Evolutionary conservation across 1,140 invertebrate genomes (phyloP), one percentile per base, ranked within the genome.

Genomic region (Lordiphosa collinella): DNA sequence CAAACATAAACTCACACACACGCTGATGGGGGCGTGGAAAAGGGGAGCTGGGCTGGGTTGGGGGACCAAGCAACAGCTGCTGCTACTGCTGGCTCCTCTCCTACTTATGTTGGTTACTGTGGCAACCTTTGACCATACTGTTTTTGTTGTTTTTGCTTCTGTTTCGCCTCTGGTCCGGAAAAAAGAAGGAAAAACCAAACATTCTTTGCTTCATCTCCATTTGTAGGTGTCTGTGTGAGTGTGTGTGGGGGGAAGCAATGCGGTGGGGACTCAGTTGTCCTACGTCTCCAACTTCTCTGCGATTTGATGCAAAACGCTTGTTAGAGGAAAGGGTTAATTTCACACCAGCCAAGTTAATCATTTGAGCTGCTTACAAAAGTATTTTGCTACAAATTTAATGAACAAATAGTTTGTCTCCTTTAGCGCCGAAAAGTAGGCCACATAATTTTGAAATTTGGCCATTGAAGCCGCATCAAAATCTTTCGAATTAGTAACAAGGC

Each of bases 71-170:
- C 62, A 79, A 57, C 69, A 73, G 48, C 56, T 75, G 71, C 53
- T 36, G 25, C 4, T n/a, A 25, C 10, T 43, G 38, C 41, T 10
- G 46, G 25, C 36, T n/a, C 12, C 10, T 34, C 36, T 31, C 16
- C 11, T 25, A 36, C 25, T 43, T 67, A 52, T 69, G 63, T 40
- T 40, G 46, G 63, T 67, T 67, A 58, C 60, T 72, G 55, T 71
- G 46, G 61, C 72, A 76, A 60, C 71, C 71, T 66, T 65, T 60
- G 55, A 54, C 67, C 67, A 56, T 14, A 8, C 12, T 49, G 44
- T 22, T 58, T 44, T 12, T 35, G 36, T 32, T 73, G 70, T 13
- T n/a, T n/a, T n/a, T 49, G 59, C 40, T 68, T 37, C 59, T 56
- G 48, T 63, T 63, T 67, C 35, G 63, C 63, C 63, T 67, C 32